Conservation (phyloP, 2,888 invertebrate species). For the Ectemnius continuus region DNA sequence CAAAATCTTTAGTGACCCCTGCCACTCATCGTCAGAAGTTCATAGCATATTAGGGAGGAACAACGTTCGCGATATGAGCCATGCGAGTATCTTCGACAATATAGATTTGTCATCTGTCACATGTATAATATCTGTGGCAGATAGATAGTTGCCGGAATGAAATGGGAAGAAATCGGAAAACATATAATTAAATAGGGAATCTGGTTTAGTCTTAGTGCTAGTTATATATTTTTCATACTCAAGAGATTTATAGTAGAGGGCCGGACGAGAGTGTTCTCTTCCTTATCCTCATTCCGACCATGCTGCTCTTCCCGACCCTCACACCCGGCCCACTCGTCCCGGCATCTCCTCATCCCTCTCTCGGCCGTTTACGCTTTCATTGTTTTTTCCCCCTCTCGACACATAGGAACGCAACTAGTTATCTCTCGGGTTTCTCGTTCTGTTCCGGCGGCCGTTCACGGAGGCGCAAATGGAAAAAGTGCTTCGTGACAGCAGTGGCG, state of each 20-base stretch:
- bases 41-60: neutral
- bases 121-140: too few species aligned
- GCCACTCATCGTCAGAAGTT: conserved; percentile 44
- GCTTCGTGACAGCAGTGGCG: conserved; percentile 19
- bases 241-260: conserved; percentile 62
- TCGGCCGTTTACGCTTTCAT: conserved; percentile 21
- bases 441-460: conserved; percentile 22
- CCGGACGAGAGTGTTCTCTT: conserved; percentile 29
- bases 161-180: too few species aligned
- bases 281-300: conserved; percentile 28
- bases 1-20: conserved; percentile 41
- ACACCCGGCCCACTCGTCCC: too few species aligned
- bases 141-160: too few species aligned
- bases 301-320: too few species aligned
- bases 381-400: conserved; percentile 27
- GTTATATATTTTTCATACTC: conserved; percentile 68
- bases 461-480: conserved; percentile 36
- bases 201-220: too few species aligned
- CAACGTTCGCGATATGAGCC: too few species aligned
- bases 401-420: conserved; percentile 27
- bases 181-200: too few species aligned
- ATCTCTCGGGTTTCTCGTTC: neutral
- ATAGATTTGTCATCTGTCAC: too few species aligned
- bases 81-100: too few species aligned
- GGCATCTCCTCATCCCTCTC: too few species aligned